Evolutionary conservation across 2,888 invertebrate genomes (phyloP).

Genomic region (Rotaria macrura): DNA sequence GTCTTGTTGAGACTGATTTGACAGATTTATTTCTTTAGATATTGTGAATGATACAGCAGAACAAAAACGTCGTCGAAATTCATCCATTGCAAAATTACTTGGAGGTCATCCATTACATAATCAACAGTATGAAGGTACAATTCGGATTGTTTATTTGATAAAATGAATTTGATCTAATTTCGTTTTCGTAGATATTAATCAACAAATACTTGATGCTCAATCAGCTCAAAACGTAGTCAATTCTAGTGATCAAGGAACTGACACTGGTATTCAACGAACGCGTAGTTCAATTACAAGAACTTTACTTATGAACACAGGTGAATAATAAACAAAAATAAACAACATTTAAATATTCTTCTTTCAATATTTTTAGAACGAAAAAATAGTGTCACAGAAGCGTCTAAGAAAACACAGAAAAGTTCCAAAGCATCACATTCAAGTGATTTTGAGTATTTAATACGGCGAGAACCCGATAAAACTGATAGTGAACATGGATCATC

Average conservation of each 20-base stretch:
- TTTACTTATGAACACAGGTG: neutral
- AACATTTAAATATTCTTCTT: neutral
- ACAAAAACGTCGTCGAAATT: neutral
- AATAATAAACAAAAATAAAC: neutral
- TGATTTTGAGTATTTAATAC: neutral
- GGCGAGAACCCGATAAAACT: neutral
- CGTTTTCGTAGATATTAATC: neutral
- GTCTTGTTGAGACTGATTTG: neutral
- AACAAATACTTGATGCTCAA: neutral
- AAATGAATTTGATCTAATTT: too few relatives aligned
- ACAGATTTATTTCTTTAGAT: neutral
- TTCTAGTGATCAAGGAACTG: neutral
- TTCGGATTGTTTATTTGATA: neutral
- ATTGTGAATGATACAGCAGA: neutral
- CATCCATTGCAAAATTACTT: neutral
- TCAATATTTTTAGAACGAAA: neutral
- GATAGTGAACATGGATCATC: neutral
- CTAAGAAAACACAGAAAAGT: neutral
- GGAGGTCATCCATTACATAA: neutral
- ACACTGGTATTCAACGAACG: neutral
- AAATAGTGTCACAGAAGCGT: neutral
- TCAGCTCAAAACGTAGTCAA: neutral
- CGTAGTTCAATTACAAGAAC: neutral
- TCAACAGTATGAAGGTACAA: neutral
- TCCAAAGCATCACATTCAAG: neutral